These are phyloP conservation scores for Phyllostomus discolor DNA, from an alignment of 2,113 vertebrate species.

Conservation along the genomic window DNA sequence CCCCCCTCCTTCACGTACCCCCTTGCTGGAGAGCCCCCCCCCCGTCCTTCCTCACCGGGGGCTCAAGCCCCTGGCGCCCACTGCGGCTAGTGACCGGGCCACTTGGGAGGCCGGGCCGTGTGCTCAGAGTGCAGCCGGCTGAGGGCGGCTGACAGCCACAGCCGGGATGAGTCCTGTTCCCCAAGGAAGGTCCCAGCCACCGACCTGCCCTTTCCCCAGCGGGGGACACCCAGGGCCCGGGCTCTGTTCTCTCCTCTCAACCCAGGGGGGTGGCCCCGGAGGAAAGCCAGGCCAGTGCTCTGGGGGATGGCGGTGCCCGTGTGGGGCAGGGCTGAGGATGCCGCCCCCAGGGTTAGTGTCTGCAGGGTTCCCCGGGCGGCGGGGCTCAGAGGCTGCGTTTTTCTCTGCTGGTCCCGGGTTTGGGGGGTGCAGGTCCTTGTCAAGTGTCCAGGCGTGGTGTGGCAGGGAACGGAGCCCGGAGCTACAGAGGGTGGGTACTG, in stretches of 20 bases:
- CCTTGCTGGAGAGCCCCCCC: no score
- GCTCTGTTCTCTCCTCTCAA: fast-evolving
- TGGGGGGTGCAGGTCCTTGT: not conserved
- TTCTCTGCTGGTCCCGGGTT: not conserved
- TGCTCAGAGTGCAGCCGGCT: not conserved
- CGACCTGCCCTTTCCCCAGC: not conserved
- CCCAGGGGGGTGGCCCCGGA: no score
- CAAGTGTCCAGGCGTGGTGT: not conserved
- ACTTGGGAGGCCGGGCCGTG: not conserved
- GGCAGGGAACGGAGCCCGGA: not conserved
- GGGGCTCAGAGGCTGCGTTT: fast-evolving
- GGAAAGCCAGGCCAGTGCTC: no score
- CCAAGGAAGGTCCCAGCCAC: not conserved
- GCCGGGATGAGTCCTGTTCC: fast-evolving
- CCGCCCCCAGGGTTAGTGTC: fast-evolving
- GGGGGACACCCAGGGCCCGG: fast-evolving
- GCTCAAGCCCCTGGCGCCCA: not conserved
- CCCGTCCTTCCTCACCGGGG: not conserved
- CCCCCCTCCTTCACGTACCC: fast-evolving
- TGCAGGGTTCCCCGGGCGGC: fast-evolving
- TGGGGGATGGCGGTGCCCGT: no score
- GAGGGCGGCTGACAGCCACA: fast-evolving
- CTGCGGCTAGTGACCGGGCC: not conserved
- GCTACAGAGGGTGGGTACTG: not conserved
- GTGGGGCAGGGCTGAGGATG: not conserved